Evolutionary conservation across 2,888 invertebrate species (phyloP), one percentile per base, ranked within the genome.

Genomic region (Anaspis maculata): DNA sequence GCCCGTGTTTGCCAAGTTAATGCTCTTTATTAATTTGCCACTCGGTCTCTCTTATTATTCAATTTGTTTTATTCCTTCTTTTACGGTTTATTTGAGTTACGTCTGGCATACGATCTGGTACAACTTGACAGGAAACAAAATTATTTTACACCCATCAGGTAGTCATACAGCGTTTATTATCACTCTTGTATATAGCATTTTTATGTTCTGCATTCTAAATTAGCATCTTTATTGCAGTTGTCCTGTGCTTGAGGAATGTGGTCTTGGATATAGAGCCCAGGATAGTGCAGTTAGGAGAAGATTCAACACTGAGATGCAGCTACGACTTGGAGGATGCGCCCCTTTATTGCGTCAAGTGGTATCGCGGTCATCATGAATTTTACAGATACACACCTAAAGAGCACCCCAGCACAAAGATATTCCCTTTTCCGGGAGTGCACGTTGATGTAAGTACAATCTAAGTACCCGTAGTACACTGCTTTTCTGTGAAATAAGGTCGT

Each of bases 401-500:
- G 52, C 68, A 67, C 14, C 83, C 83, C 3, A 72, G 74, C 31
- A 79, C 76, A 3, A 83, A 83, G 63, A 76, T 77, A 37, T 88
- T 88, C 64, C 74, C 76, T 27, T 70, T 81, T 47, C 72, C 77
- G 5, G 85, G 85, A 44, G 78, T 88, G 44, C 72, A 77, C 52
- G 83, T 88, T 33, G 86, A 88, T 66, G 88, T 88, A 61, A 83
- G 86, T 83, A 19, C n/a, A n/a, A n/a, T n/a, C n/a, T n/a, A n/a
- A n/a, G n/a, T n/a, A n/a, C n/a, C n/a, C n/a, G n/a, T n/a, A n/a
- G n/a, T n/a, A n/a, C n/a, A n/a, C n/a, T n/a, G n/a, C n/a, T n/a
- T n/a, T n/a, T n/a, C n/a, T n/a, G n/a, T n/a, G n/a, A n/a, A n/a
- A n/a, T n/a, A n/a, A n/a, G n/a, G n/a, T n/a, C n/a, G n/a, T n/a